Evolutionary conservation across 2,888 invertebrate species (phyloP), one percentile per base, ranked within the genome.

Genomic region (Venustoraphidia nigricollis): DNA sequence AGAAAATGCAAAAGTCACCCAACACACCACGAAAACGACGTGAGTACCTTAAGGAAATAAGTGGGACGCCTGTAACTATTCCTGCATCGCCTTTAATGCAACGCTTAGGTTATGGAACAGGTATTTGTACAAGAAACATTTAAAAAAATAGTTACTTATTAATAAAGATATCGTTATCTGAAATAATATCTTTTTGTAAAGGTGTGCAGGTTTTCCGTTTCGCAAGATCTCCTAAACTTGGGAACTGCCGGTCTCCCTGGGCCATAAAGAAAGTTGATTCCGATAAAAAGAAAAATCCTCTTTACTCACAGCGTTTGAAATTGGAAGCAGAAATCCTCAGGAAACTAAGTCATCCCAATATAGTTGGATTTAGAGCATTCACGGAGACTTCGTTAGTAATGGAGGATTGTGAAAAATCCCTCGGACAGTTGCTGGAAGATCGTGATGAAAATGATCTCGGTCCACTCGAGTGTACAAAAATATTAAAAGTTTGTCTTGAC

Each of bases 211-310:
- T 90, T 1, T 86, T 83, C 66, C 79, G 83, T 54, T 62, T 89
- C 52, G 73, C 84, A 48, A 71, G 89, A 52, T 83, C 84, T 0
- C 85, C 87, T 0, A 69, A 72, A 55, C 72, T 73, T 1, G 80
- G 83, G 8, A 72, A 76, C 55, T 64, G 72, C 1, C 72, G 79
- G n/a, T 90, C 90, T 0, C 90, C 90, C 0, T 90, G 90, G 90
- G 90, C 89, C 1, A 69, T 91, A 0, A 91, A 91, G 61, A 81
- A 84, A 65, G 61, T 87, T 2, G 72, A 69, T 45, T 64, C 65
- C 3, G 68, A 69, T 13, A 71, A 70, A 55, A 52, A 58, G 8
- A 53, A 53, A 2, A 56, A 57, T 42, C 64, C 60, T 52, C 56
- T 68, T 1, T 69, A 68, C 53, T 63, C 64, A 44, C 68, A 75